Evolutionary conservation across 2,888 invertebrate species (phyloP).

Genomic region (Pseudococcus viburni): DNA sequence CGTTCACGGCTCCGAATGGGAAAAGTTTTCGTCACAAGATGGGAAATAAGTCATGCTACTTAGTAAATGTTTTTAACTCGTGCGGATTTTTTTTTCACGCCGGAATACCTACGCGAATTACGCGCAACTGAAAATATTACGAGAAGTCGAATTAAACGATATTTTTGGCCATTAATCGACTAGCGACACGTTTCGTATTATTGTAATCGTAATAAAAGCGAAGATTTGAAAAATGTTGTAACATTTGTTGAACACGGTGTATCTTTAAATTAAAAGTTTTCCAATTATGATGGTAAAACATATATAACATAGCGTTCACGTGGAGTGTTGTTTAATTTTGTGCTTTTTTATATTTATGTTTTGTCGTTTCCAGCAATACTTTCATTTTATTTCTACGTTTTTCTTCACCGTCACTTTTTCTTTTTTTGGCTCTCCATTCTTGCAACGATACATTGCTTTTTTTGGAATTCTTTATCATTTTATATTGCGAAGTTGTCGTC

Average conservation of each 20-base stretch:
- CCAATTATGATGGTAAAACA: constrained; percentile 58
- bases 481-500: constrained; percentile 17
- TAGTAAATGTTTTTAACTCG: neutral
- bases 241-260: neutral
- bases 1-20: constrained; percentile 23
- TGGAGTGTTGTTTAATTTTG: constrained; percentile 55
- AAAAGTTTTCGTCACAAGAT: constrained; percentile 29
- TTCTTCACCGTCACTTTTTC: constrained; percentile 26
- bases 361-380: constrained; percentile 39
- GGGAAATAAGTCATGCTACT: constrained; percentile 41
- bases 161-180: neutral
- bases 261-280: constrained; percentile 61
- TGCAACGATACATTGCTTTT: constrained; percentile 46
- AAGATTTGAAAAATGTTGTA: constrained; percentile 34
- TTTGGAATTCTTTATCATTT: constrained; percentile 39
- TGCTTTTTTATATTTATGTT: constrained; percentile 51
- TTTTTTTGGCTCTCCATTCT: constrained; percentile 42
- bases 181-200: neutral
- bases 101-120: neutral
- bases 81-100: neutral
- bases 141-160: constrained; percentile 2
- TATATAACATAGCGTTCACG: constrained; percentile 60
- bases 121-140: neutral
- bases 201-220: neutral
- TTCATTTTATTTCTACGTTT: constrained; percentile 29